These are phyloP conservation scores for Tachina lurida DNA, from an alignment of 2,888 invertebrate genomes.

Conservation along the genomic window DNA sequence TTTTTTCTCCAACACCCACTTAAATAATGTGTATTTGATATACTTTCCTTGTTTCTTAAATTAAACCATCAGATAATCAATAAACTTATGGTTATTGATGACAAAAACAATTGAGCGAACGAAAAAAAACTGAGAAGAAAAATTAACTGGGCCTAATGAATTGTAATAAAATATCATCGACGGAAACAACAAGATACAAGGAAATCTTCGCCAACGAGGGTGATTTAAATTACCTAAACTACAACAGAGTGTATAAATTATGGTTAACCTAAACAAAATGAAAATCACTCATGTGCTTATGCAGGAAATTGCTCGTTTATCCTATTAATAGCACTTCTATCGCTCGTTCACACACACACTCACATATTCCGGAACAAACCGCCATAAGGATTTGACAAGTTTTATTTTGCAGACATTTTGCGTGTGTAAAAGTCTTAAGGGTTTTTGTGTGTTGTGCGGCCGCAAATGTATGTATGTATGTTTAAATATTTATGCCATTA, in stretches of 20 bases:
- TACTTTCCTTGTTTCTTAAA: background rate
- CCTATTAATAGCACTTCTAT: background rate
- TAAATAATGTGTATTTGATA: background rate
- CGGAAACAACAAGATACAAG: background rate
- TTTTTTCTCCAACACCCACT: background rate
- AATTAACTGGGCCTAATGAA: slow-evolving; percentile 28
- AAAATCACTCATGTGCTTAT: slow-evolving; percentile 9
- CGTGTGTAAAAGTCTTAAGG: background rate
- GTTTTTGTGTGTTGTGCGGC: background rate
- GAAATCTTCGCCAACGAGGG: background rate
- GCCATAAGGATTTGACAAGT: slow-evolving; percentile 16
- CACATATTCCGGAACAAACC: background rate
- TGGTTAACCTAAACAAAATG: background rate
- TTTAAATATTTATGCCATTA: slow-evolving; percentile 17
- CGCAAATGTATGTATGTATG: background rate
- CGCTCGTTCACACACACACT: background rate
- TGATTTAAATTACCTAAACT: background rate
- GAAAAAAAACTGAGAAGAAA: slow-evolving; percentile 3
- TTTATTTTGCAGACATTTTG: background rate
- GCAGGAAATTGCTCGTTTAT: slow-evolving; percentile 4
- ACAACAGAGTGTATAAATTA: background rate
- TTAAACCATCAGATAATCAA: background rate
- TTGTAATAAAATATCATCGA: background rate
- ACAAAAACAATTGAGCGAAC: background rate
- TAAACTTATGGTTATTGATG: slow-evolving; percentile 10